Conservation (phyloP, 2,797 vertebrate genomes). For the Netta rufina region DNA sequence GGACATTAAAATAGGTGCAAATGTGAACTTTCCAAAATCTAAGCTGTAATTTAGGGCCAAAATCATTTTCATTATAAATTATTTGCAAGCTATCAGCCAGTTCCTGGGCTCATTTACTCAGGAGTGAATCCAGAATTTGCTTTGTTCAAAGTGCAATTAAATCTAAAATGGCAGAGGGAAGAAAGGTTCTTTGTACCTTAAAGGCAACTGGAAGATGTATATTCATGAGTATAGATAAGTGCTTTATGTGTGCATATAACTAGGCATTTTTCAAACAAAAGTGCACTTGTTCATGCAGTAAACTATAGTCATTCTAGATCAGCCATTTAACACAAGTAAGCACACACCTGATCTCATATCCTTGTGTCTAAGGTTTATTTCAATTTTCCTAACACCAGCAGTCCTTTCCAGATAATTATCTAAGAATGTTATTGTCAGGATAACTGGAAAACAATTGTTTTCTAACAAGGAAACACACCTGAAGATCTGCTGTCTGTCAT, state of each 20-base stretch:
- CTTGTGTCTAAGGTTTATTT: conserved; percentile 14
- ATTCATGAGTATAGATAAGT: conserved; percentile 61
- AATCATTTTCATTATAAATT: conserved; percentile 58
- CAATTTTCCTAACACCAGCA: background rate
- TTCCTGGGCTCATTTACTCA: background rate
- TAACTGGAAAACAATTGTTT: conserved; percentile 10
- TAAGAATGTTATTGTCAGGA: background rate
- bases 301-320: background rate
- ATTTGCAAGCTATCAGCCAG: background rate
- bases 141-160: conserved; percentile 9
- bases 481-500: background rate
- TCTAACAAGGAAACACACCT: background rate
- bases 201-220: conserved; percentile 36
- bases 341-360: background rate
- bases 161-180: background rate
- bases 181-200: background rate
- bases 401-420: conserved; percentile 19
- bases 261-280: conserved; percentile 59
- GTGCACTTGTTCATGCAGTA: background rate
- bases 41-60: conserved; percentile 33
- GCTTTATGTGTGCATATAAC: conserved; percentile 43
- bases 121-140: background rate
- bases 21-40: conserved; percentile 52
- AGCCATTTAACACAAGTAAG: conserved; percentile 42
- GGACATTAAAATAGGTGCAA: conserved; percentile 45